Conservation (phyloP, 2,113 vertebrate species). For the Triplophysa tibetana region DNA sequence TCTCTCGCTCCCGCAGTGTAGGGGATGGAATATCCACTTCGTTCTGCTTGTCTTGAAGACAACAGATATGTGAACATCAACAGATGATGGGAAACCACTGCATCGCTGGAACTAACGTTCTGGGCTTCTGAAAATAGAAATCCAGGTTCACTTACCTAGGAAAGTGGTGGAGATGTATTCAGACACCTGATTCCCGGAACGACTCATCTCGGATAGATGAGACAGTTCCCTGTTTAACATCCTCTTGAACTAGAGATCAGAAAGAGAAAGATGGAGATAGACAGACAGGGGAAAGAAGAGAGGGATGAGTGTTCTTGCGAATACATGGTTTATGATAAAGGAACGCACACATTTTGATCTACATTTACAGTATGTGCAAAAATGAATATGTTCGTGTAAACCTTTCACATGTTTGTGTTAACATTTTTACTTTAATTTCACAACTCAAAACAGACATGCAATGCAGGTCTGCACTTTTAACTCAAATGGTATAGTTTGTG, state of each 20-base stretch:
- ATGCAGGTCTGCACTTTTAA: constrained; percentile 1
- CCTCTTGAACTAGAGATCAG: constrained; percentile 80
- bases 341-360: no score
- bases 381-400: neutral
- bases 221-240: constrained; percentile 93
- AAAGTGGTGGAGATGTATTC: constrained; percentile 95
- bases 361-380: no score
- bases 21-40: constrained; percentile 90
- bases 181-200: constrained; percentile 94
- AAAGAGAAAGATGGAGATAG: constrained; percentile 37
- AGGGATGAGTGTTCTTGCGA: neutral
- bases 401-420: neutral
- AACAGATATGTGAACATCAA: neutral
- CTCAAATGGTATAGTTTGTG: neutral
- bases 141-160: constrained; percentile 76
- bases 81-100: neutral
- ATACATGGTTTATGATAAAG: no score
- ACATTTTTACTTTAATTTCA: neutral
- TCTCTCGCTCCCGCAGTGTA: constrained; percentile 81
- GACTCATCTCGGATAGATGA: constrained; percentile 93
- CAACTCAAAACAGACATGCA: neutral
- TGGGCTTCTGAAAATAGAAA: constrained; percentile 11
- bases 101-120: neutral
- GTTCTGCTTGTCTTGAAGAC: constrained; percentile 85
- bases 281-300: neutral